Evolutionary conservation across 2,888 invertebrate species (phyloP), one percentile per base, ranked within the genome.

Genomic region (Troglohyphantes excavatus): DNA sequence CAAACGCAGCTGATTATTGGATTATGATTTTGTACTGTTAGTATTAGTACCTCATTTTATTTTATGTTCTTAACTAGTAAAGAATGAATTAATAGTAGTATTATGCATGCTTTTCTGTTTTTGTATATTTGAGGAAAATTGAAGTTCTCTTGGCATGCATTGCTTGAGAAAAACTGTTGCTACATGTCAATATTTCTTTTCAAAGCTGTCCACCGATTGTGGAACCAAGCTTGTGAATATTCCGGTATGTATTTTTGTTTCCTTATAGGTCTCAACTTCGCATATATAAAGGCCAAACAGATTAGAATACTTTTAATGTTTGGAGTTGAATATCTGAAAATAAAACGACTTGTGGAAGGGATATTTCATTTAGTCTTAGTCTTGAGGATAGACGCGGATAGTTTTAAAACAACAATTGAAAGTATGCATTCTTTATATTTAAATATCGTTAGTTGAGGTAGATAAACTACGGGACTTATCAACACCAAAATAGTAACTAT

Each of bases 131-230:
- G 73, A 43, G 72, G 53, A 81, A 59, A 39, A 73, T 27, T 65
- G n/a, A 21, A 26, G 65, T 73, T 39, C 43, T 65, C 13, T 63
- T 26, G 65, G 73, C 83, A 73, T 83, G 83, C 43, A 26, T 46
- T 83, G 73, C 63, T 83, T 46, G 63, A 65, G 26, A 65, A 83
- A 23, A 59, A 53, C 65, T 67, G 33, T 78, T 81, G 29, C 67
- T 83, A 83, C 83, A 83, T 83, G 61, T 83, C 63, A 61, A 73
- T 83, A 63, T 83, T 29, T 82, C 59, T 83, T 83, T 83, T 68
- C 88, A 89, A 89, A 89, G 88, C 88, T 89, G 88, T 83, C 88
- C 82, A 89, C 73, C 76, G 88, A 59, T 89, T 89, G 72, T 89
- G 88, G 88, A 89, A 89, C 39, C 88, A 89, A 68, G 75, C 88